A percentile compares a stretch with the other conserved stretches of the same genome.
Conservation (phyloP, 1,140 invertebrate genomes). For the Neoseiulus cucumeris region DNA sequence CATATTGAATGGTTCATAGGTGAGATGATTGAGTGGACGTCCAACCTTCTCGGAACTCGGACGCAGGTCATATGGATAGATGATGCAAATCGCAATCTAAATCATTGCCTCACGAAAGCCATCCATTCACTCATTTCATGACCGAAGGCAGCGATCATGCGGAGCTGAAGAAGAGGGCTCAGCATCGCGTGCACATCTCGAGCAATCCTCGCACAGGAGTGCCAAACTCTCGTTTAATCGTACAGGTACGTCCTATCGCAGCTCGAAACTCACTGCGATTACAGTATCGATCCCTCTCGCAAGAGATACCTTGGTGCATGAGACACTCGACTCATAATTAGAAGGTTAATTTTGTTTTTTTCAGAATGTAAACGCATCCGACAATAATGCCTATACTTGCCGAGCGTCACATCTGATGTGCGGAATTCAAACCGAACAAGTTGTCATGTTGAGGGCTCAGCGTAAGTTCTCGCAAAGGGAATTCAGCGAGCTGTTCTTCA, state of each 20-base stretch:
- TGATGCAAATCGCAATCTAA: too few relatives aligned
- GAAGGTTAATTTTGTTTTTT: background rate
- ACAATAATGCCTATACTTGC: background rate
- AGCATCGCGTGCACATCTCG: background rate
- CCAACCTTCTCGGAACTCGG: too few relatives aligned
- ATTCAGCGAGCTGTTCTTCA: too few relatives aligned
- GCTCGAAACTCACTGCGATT: background rate
- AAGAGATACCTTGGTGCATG: background rate
- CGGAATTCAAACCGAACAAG: background rate
- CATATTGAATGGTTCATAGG: slow-evolving; percentile 9
- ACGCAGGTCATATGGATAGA: too few relatives aligned
- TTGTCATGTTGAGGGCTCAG: background rate
- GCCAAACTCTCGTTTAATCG: background rate
- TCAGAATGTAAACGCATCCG: background rate
- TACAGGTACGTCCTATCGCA: background rate
- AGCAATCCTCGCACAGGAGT: background rate
- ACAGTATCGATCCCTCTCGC: background rate
- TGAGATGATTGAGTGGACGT: background rate
- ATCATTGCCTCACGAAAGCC: too few relatives aligned
- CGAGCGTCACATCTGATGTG: background rate
- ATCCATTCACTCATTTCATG: too few relatives aligned
- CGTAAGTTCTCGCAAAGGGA: background rate
- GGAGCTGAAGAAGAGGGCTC: background rate
- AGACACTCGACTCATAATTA: background rate
- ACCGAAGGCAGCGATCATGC: background rate